Base-by-base conservation (phyloP, 1,140 invertebrate genomes). In the Thereuonema tuberculata region DNA sequence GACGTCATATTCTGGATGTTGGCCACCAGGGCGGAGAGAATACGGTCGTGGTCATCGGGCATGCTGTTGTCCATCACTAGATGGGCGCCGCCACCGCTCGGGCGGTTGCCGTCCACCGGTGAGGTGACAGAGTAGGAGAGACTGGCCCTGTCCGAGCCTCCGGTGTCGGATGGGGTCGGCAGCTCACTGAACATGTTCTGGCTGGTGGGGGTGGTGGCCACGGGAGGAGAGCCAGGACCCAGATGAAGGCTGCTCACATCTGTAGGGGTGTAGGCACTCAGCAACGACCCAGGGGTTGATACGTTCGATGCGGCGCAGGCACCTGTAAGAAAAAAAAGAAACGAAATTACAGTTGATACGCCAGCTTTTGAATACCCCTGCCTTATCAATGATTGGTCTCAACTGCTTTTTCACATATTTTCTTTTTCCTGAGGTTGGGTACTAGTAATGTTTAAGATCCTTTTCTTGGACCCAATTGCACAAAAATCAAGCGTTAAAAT, bases 1-100 rank as follows among this genome's bases (percentile, higher is more conserved):
- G 53, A 55, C 23, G 59, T 60, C 59, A 60, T 60, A 25, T 43
- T 55, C 59, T 55, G 26, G n/a, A 60, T 60, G 26, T 60, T 29
- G 26, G 59, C 59, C 49, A 60, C 59, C 2, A 60, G 15, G 2
- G 24, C 25, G 2, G 59, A 23, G n/a, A 60, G 46, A n/a, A 60
- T 9, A 31, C 27, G 17, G 2, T 50, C 57, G 21, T 23, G 46
- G 17, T 9, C 26, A 24, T 5, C 50, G 46, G 15, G 29, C 2
- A 26, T n/a, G 20, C 20, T 12, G 3, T 17, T 17, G n/a, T n/a
- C n/a, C n/a, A n/a, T n/a, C n/a, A n/a, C n/a, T 12, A 17, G 53
- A 29, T 25, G 53, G 3, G 12, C 20, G n/a, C n/a, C n/a, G n/a
- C n/a, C n/a, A n/a, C n/a, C n/a, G n/a, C 5, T 14, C 12, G 21